Evolutionary conservation across 2,113 vertebrate genomes (phyloP), one percentile per base, ranked within the genome.

Genomic region (Heterocephalus glaber): DNA sequence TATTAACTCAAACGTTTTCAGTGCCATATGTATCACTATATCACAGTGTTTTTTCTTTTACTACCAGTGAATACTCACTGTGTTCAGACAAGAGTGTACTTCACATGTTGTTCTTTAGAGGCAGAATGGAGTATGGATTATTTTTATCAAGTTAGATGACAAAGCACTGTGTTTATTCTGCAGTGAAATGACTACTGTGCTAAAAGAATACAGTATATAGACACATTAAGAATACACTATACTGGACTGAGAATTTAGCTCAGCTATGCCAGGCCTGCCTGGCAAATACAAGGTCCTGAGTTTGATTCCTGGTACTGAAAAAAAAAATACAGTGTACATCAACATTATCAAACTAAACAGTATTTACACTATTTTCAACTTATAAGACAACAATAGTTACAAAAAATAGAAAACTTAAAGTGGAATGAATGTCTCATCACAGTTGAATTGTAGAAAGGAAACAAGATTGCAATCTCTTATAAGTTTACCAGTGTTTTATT

Each of bases 141-240:
- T n/a, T 89, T 93, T 95, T 74, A 44, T 83, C 63, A 79, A 90
- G 68, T 95, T 90, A 60, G 49, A 52, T 84, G 74, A 24, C 70
- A 65, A 65, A 90, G 44, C 17, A 19, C 82, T 72, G 22, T 96
- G 74, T 56, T 41, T 44, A 76, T 47, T 88, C 38, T 90, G 20
- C 22, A 87, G 7, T 93, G 76, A 74, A 14, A 52, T 22, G n/a
- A 22, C 74, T 54, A 20, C 33, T 41, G 16, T 90, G 28, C 70
- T 96, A 41, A 49, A 92, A 79, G 61, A 70, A 41, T 76, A 76
- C 10, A 61, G 14, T 80, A 6, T n/a, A n/a, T n/a, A n/a, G n/a
- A n/a, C n/a, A n/a, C n/a, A n/a, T n/a, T n/a, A n/a, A n/a, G n/a
- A n/a, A n/a, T n/a, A n/a, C n/a, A n/a, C n/a, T n/a, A n/a, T n/a